Conservation (phyloP, 2,888 invertebrate species). For the Eupeodes latifasciatus region DNA sequence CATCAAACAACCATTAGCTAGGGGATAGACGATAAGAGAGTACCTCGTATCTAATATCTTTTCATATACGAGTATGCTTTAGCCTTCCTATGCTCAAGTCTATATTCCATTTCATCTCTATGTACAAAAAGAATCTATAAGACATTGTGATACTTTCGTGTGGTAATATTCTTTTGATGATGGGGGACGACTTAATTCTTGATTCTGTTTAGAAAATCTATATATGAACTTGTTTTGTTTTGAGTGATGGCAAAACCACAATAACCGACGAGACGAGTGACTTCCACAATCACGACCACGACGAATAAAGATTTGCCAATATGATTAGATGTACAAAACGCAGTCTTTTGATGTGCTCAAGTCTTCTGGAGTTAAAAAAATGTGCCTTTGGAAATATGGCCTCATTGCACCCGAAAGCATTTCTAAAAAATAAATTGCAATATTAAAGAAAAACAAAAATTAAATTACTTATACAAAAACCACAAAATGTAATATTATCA, state of each 20-base stretch:
- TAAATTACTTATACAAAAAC: constrained; percentile 29
- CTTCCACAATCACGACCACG: neutral
- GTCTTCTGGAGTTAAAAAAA: neutral
- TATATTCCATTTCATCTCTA: neutral
- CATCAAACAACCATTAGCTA: constrained; percentile 37
- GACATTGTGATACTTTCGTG: constrained; percentile 39
- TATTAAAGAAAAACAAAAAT: neutral
- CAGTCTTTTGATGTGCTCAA: constrained; percentile 1
- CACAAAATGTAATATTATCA: constrained; percentile 69
- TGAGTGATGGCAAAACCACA: constrained; percentile 26
- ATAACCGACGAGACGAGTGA: neutral
- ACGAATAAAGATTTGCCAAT: constrained; percentile 37
- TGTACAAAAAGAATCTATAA: neutral
- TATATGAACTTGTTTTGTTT: constrained; percentile 56
- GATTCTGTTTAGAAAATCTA: constrained; percentile 16
- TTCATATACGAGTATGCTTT: neutral
- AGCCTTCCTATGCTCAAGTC: constrained; percentile 14
- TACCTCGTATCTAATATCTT: constrained; percentile 54
- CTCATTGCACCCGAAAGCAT: constrained; percentile 39
- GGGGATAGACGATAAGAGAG: constrained; percentile 2
- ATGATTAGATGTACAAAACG: constrained; percentile 41
- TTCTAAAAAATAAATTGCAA: constrained; percentile 9
- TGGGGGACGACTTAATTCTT: constrained; percentile 68
- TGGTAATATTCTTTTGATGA: constrained; percentile 37
- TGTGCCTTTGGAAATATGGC: constrained; percentile 39